Percentiles rank a stretch among this genome's conserved stretches.
phyloP scores from a whole-genome alignment of 1,140 invertebrate species.

The Diplogasteroides magnus region DNA sequence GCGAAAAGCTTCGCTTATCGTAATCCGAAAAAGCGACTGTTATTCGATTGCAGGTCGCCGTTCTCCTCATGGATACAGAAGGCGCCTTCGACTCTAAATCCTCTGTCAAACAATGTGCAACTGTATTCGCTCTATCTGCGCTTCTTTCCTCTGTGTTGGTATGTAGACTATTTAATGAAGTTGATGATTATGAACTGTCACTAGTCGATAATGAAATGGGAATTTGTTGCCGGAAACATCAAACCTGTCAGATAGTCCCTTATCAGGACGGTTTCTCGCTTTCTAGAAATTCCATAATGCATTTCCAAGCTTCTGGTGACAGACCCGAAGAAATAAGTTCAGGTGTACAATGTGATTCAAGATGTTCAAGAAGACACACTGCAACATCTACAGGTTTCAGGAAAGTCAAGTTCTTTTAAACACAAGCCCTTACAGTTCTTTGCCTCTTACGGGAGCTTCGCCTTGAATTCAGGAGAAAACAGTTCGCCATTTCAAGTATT shows the following conservation, averaged over 20 bases:
- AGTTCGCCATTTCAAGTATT: neutral
- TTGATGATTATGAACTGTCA: too few species aligned
- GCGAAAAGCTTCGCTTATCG: too few species aligned
- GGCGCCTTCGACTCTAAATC: slow-evolving; percentile 91
- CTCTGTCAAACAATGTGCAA: slow-evolving; percentile 86
- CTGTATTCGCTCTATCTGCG: slow-evolving; percentile 65
- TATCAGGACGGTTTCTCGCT: too few species aligned
- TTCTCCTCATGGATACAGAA: slow-evolving; percentile 88
- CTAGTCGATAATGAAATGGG: too few species aligned
- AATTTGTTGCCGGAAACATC: too few species aligned
- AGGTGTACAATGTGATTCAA: slow-evolving; percentile 60
- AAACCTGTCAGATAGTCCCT: too few species aligned
- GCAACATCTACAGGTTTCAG: slow-evolving; percentile 61
- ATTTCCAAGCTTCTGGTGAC: too few species aligned
- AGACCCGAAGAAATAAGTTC: too few species aligned
- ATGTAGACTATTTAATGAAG: neutral
- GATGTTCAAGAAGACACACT: slow-evolving; percentile 60
- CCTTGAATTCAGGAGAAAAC: neutral
- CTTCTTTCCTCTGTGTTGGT: slow-evolving; percentile 60
- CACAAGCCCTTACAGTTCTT: neutral
- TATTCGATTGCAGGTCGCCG: slow-evolving; percentile 63
- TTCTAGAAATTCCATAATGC: too few species aligned
- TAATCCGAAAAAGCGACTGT: too few species aligned
- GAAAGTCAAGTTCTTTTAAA: neutral
- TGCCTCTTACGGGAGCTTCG: neutral